Percentiles rank a stretch among this genome's conserved stretches.
These are phyloP conservation scores for Ptychobarbus kaznakovi DNA, from an alignment of 2,797 vertebrate species.

Conservation along the genomic window DNA sequence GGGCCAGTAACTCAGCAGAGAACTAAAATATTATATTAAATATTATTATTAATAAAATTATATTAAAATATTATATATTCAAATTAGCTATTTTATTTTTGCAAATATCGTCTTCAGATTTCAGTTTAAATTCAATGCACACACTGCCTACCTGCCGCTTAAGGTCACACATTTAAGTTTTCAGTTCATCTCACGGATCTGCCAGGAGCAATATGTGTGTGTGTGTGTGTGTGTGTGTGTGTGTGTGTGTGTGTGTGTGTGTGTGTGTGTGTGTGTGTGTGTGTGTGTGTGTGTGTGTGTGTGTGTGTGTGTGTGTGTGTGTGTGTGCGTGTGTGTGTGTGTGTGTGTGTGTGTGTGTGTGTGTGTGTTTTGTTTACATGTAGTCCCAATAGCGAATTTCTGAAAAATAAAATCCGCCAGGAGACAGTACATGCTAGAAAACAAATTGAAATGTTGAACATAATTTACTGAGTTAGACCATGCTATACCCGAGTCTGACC, in stretches of 20 bases:
- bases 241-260: no score
- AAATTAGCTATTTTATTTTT: not conserved
- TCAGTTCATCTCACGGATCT: not conserved
- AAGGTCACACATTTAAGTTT: not conserved
- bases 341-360: not conserved
- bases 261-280: no score
- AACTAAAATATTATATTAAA: not conserved
- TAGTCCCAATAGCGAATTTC: no score
- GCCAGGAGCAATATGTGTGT: no score
- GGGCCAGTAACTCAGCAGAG: no score
- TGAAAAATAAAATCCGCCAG: not conserved
- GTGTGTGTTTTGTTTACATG: not conserved
- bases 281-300: no score
- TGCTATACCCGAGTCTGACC: conserved; percentile 47
- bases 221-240: no score
- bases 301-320: no score
- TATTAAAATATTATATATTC: not conserved
- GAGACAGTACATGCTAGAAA: not conserved
- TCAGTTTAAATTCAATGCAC: not conserved
- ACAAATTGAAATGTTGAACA: not conserved
- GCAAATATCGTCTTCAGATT: not conserved
- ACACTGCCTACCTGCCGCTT: not conserved
- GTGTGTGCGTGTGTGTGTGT: no score
- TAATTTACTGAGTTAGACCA: conserved; percentile 27
- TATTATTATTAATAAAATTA: not conserved